phyloP scores from a whole-genome alignment of 2,113 vertebrate genomes.

The Calidris pygmaea region DNA sequence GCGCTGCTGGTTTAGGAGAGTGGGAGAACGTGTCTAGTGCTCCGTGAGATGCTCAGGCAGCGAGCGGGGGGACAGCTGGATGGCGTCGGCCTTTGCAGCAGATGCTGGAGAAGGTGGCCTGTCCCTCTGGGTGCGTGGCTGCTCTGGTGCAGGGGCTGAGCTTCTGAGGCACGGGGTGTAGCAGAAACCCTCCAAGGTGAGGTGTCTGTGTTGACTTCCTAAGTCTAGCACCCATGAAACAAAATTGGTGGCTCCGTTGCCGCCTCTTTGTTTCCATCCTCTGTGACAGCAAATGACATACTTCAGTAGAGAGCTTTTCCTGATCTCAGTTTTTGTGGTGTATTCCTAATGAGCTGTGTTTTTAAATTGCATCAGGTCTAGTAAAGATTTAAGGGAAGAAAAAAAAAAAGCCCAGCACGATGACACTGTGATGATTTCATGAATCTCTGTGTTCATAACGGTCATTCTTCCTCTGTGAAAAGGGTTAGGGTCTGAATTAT shows the following conservation, averaged over 20 bases:
- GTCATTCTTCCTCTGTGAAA: not conserved
- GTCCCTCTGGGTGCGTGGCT: too few species aligned
- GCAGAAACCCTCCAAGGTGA: rapidly evolving
- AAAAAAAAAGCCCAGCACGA: not conserved
- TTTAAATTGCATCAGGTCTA: not conserved
- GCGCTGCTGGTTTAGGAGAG: not conserved
- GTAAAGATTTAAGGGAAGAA: not conserved
- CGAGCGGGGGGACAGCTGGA: too few species aligned
- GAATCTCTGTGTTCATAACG: not conserved
- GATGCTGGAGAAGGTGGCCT: rapidly evolving
- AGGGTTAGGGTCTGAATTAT: not conserved
- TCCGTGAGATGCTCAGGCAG: not conserved
- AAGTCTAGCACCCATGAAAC: not conserved
- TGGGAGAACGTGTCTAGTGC: rapidly evolving
- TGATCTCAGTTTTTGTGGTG: not conserved
- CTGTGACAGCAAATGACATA: rapidly evolving
- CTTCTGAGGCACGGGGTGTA: rapidly evolving
- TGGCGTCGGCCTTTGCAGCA: not conserved
- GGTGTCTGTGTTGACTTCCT: not conserved
- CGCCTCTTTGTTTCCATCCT: not conserved
- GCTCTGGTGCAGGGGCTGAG: too few species aligned
- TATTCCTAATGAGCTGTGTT: not conserved
- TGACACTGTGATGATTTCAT: rapidly evolving
- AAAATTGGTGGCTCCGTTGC: rapidly evolving
- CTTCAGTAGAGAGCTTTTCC: not conserved